Evolutionary conservation across 1,140 invertebrate species (phyloP), one percentile per base, ranked within the genome.

Genomic region (Harpegnathos saltator): DNA sequence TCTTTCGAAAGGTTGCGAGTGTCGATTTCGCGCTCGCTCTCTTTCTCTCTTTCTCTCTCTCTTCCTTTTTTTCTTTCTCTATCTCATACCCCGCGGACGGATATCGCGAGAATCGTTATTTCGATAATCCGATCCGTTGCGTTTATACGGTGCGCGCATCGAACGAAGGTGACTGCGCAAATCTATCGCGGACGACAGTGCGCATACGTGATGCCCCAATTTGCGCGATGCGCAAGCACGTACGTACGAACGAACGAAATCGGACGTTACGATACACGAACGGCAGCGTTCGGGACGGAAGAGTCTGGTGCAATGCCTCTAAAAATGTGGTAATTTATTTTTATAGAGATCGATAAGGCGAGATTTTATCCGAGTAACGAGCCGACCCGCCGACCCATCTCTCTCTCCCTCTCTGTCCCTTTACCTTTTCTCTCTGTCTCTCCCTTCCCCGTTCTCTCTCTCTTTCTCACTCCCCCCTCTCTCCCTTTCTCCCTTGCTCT

Each of bases 291-390:
- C 44, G 15, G 59, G 50, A 63, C 22, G 75, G 52, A 80, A 38
- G 66, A 80, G 65, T 80, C 75, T 80, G 62, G 50, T 77, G 52
- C 54, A 69, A 80, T 80, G 52, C 52, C 48, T 65, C 75, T 80
- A 80, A 80, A 80, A 80, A 71, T 71, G 65, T 71, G 58, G 52
- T 80, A 80, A 78, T 78, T 78, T 80, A 80, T 80, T 80, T 80
- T 80, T 80, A 80, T 80, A 80, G 75, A 80, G 58, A 71, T 80
- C 75, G 75, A 80, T 58, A 80, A 38, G 65, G 75, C 52, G 50
- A 56, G 33, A 80, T 71, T 80, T 80, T 59, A 80, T 80, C 63
- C 33, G 33, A 33, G 29, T 33, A 33, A 33, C 29, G 29, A 48
- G n/a, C 33, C 9, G 12, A 12, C 19, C 22, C n/a, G 50, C 1